A percentile compares a stretch with the other conserved stretches of the same genome.
Evolutionary conservation across 2,888 invertebrate genomes (phyloP).

Genomic region (Heteromurus nitidus): DNA sequence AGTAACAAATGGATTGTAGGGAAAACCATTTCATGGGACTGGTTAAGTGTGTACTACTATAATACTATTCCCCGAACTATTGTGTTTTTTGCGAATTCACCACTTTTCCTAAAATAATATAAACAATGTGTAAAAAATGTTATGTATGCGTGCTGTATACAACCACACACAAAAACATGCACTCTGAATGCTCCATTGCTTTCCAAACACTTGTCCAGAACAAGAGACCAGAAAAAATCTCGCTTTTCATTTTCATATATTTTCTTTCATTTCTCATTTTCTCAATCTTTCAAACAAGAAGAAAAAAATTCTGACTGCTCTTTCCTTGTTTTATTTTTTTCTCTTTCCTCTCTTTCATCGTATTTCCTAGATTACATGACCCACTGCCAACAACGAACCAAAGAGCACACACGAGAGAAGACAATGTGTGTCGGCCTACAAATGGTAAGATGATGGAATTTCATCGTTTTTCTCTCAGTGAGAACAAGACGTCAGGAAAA

Average conservation of each 20-base stretch:
- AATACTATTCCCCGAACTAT: too few species aligned
- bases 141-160: too few species aligned
- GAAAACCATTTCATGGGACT: conserved; percentile 26
- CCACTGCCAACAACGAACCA: conserved; percentile 44
- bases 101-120: conserved; percentile 14
- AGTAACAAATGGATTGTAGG: conserved; percentile 45
- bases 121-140: neutral
- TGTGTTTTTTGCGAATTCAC: conserved; percentile 22
- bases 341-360: neutral
- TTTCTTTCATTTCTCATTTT: conserved; percentile 46
- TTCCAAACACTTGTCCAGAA: conserved; percentile 6
- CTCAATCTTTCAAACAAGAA: conserved; percentile 41
- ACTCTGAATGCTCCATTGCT: neutral
- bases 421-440: neutral
- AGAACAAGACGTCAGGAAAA: conserved; percentile 27
- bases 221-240: neutral
- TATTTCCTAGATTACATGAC: conserved; percentile 45
- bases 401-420: neutral
- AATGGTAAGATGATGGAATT: neutral
- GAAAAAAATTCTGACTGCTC: conserved; percentile 17
- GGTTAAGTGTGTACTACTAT: neutral
- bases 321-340: conserved; percentile 9
- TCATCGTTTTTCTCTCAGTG: neutral
- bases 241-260: conserved; percentile 38
- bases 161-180: too few species aligned